These are phyloP conservation scores for Amblyjoppa fuscipennis DNA, from an alignment of 2,888 invertebrate species.

Conservation along the genomic window DNA sequence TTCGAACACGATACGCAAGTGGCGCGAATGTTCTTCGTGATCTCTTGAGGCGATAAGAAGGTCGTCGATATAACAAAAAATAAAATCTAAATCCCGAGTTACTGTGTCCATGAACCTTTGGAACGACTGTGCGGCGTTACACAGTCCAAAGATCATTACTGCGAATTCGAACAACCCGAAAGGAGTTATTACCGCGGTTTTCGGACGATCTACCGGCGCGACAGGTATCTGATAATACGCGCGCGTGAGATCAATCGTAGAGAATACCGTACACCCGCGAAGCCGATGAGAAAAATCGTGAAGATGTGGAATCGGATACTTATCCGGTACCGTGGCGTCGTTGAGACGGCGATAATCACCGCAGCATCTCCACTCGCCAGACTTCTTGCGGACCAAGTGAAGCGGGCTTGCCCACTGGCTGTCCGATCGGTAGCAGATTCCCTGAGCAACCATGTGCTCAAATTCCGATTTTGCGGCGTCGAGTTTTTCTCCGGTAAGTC, in stretches of 20 bases:
- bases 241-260: slow-evolving; percentile 52
- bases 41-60: slow-evolving; percentile 52
- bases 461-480: slow-evolving; percentile 71
- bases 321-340: slow-evolving; percentile 72
- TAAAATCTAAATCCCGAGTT: slow-evolving; percentile 10
- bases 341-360: slow-evolving; percentile 76
- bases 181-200: slow-evolving; percentile 43
- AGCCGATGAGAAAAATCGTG: slow-evolving; percentile 28
- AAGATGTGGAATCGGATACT: slow-evolving; percentile 52
- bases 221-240: slow-evolving; percentile 66
- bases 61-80: slow-evolving; percentile 39
- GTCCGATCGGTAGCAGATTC: slow-evolving; percentile 74
- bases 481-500: slow-evolving; percentile 71
- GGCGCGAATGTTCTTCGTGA: slow-evolving; percentile 67
- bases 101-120: slow-evolving; percentile 33
- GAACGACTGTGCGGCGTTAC: slow-evolving; percentile 8
- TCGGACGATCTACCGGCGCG: background rate
- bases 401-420: slow-evolving; percentile 75
- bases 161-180: slow-evolving; percentile 22
- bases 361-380: slow-evolving; percentile 72
- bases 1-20: slow-evolving; percentile 64
- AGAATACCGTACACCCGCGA: slow-evolving; percentile 23
- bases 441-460: slow-evolving; percentile 69
- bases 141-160: slow-evolving; percentile 7
- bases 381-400: slow-evolving; percentile 72